Base-by-base conservation (phyloP, 92 coral and sea anemone genomes). In the Epizoanthus illoricatus region DNA sequence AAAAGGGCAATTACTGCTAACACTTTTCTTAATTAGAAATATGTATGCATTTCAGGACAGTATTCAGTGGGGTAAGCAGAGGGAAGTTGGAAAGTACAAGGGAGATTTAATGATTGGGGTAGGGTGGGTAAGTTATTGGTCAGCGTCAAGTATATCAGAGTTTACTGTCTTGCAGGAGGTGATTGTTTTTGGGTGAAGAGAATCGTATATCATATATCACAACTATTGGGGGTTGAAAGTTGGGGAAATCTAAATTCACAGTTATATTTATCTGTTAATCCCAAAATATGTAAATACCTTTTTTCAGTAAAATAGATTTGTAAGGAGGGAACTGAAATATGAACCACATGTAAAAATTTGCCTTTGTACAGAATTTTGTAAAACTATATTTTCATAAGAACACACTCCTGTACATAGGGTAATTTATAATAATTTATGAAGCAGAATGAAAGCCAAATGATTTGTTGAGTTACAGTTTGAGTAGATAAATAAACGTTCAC, bases 371-470 rank as follows among this genome's bases (percentile, higher is more conserved):
- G 52, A 78, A 78, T 60, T 78, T 78, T 63, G 47, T 59, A 78
- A 78, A 12, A 62, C 20, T 78, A 78, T 78, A 75, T 78, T 78
- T 78, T 78, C 82, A 18, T 78, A 78, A 78, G 71, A 42, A 43
- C 42, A 67, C 33, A 74, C 60, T 43, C 33, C 59, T 78, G 82
- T 78, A 78, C 57, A 78, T 78, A 78, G 61, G 63, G 72, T 42
- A 78, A 62, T 62, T 76, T 69, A 76, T 57, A n/a, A 62, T 62
- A 76, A 76, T 76, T 78, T 78, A 78, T 78, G 82, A 42, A 78
- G 58, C 62, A 42, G 65, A 78, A 63, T 78, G 82, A 70, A 41
- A 70, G 82, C 33, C 82, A n/a, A n/a, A n/a, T n/a, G n/a, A 78
- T 78, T 76, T 78, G 45, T 78, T 62, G 60, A 78, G 71, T 78